A percentile compares a stretch with the other conserved stretches of the same genome.
phyloP scores from a whole-genome alignment of 2,888 invertebrate genomes.

The Metalampra italica region DNA sequence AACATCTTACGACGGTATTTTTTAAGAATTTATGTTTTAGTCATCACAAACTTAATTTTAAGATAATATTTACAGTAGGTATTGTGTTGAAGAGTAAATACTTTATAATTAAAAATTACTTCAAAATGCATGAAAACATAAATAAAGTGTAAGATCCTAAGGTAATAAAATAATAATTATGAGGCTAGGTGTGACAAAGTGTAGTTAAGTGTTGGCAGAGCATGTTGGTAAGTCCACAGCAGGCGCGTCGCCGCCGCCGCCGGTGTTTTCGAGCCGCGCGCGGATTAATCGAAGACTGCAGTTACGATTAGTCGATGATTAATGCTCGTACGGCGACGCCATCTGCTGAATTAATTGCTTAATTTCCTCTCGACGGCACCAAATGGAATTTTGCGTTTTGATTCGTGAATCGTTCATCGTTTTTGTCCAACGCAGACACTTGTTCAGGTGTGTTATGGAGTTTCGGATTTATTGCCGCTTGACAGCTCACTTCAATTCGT shows the following conservation, averaged over 20 bases:
- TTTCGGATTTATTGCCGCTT: conserved; percentile 52
- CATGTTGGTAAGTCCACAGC: not conserved
- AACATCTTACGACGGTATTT: not conserved
- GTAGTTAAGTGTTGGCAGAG: not conserved
- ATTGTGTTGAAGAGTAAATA: too few relatives aligned
- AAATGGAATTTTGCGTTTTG: conserved; percentile 76
- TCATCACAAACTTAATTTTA: too few relatives aligned
- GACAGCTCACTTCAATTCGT: conserved; percentile 26
- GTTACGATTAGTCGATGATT: conserved; percentile 78
- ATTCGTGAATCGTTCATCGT: conserved; percentile 58
- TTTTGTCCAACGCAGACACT: conserved; percentile 55
- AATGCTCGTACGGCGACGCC: conserved; percentile 75
- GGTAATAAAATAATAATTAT: too few relatives aligned
- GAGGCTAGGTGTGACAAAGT: too few relatives aligned
- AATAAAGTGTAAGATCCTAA: too few relatives aligned
- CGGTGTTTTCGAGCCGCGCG: conserved; percentile 41
- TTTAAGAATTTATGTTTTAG: too few relatives aligned
- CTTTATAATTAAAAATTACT: too few relatives aligned
- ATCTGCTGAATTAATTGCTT: conserved; percentile 78
- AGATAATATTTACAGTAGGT: too few relatives aligned
- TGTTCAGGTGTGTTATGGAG: conserved; percentile 62
- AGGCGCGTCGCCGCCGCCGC: conserved; percentile 24
- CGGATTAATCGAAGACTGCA: conserved; percentile 77
- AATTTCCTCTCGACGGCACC: conserved; percentile 75
- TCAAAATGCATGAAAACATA: too few relatives aligned